These are phyloP conservation scores for Campoletis sonorensis DNA, from an alignment of 1,140 invertebrate species.

Conservation along the genomic window DNA sequence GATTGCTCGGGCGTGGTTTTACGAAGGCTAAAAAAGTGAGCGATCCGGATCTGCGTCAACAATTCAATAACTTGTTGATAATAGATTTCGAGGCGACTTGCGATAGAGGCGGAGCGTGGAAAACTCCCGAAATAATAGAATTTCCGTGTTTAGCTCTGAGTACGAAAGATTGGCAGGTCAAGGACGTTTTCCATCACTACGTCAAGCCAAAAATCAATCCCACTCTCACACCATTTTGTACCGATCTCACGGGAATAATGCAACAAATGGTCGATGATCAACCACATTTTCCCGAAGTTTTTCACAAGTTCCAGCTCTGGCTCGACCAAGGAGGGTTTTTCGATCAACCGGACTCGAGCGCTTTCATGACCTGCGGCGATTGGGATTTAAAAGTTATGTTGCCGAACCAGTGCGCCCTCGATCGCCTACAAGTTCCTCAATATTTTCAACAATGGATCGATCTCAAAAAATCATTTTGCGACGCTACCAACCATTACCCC, in stretches of 20 bases:
- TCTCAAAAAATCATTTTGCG: slow-evolving; percentile 76
- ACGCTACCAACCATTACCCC: slow-evolving; percentile 64
- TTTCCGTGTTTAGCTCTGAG: slow-evolving; percentile 81
- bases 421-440: slow-evolving; percentile 72
- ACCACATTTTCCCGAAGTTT: slow-evolving; percentile 68
- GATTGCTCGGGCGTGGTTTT: slow-evolving; percentile 52
- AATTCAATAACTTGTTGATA: slow-evolving; percentile 78
- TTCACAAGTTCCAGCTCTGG: slow-evolving; percentile 71
- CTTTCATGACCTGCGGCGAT: slow-evolving; percentile 81
- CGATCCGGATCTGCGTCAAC: slow-evolving; percentile 54
- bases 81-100: slow-evolving; percentile 83
- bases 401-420: slow-evolving; percentile 77
- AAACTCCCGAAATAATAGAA: slow-evolving; percentile 82
- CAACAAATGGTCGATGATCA: slow-evolving; percentile 70
- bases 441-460: slow-evolving; percentile 80
- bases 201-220: slow-evolving; percentile 78
- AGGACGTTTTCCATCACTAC: slow-evolving; percentile 80
- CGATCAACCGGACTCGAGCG: slow-evolving; percentile 58
- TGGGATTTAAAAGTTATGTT: slow-evolving; percentile 82
- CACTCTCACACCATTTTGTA: slow-evolving; percentile 79
- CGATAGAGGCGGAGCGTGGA: slow-evolving; percentile 58
- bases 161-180: slow-evolving; percentile 75
- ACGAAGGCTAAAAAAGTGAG: slow-evolving; percentile 26
- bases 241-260: slow-evolving; percentile 77
- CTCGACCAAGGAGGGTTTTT: slow-evolving; percentile 64